These are phyloP conservation scores for Melozone crissalis DNA, from an alignment of 2,113 vertebrate genomes.

Conservation along the genomic window DNA sequence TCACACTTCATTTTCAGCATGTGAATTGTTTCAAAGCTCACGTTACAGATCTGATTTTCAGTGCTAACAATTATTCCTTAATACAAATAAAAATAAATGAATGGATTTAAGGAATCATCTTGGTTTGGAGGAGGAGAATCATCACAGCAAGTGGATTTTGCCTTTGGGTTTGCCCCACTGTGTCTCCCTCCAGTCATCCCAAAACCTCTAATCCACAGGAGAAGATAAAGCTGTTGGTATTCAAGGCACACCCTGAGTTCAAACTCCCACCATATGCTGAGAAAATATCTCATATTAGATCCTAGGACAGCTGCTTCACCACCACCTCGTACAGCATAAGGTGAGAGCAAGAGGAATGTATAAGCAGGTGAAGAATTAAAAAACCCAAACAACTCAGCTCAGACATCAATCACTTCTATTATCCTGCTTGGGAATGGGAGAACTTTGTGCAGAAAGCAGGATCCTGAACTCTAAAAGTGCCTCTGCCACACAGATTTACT, in stretches of 20 bases:
- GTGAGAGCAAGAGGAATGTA: conserved; percentile 13
- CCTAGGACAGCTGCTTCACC: not conserved
- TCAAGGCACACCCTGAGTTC: not conserved
- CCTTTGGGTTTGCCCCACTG: not conserved
- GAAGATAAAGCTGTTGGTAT: not conserved
- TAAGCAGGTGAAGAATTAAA: not conserved
- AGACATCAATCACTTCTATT: not conserved
- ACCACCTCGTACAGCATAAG: not conserved
- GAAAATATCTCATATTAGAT: not conserved
- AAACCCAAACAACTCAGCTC: not conserved
- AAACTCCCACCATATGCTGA: not conserved
- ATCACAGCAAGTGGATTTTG: not conserved
- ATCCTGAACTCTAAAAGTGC: not conserved
- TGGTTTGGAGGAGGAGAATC: not conserved
- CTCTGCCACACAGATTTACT: not conserved
- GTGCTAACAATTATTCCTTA: not conserved
- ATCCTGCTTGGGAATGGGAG: not conserved
- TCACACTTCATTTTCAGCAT: not conserved
- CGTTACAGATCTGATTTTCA: not conserved
- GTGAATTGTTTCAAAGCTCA: not conserved
- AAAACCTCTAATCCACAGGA: not conserved
- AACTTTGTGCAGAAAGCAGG: not conserved
- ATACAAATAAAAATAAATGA: not conserved
- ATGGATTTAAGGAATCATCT: not conserved
- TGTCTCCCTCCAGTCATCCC: not conserved